Conservation (phyloP, 2,797 vertebrate species). For the Fistularia tabacaria region DNA sequence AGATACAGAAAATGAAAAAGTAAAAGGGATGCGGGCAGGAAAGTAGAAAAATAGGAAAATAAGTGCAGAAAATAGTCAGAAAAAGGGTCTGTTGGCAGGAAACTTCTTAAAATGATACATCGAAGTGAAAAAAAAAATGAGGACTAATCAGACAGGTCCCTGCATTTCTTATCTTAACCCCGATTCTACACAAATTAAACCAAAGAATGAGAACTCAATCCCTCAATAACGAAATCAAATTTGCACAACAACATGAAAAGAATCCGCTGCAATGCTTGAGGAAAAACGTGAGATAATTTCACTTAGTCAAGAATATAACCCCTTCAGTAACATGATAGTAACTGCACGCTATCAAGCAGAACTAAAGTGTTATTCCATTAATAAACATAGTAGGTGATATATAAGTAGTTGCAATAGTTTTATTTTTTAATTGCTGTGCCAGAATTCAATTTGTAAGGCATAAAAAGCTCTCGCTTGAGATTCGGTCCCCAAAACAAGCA, state of each 20-base stretch:
- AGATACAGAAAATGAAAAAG: conserved; percentile 36
- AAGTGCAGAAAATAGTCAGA: conserved; percentile 10
- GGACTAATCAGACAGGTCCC: conserved; percentile 1
- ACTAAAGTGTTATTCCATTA: no score
- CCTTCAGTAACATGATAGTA: neutral
- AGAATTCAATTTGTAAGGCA: no score
- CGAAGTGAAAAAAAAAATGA: neutral
- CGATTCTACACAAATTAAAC: no score
- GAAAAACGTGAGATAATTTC: conserved; percentile 15
- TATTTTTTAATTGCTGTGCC: no score
- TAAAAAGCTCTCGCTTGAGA: no score
- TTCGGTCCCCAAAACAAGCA: no score
- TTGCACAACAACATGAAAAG: no score
- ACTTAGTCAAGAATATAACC: conserved; percentile 12
- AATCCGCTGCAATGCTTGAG: neutral
- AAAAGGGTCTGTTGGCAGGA: neutral
- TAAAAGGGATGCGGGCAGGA: conserved; percentile 4
- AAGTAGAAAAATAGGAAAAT: conserved; percentile 29
- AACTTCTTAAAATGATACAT: neutral
- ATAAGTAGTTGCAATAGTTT: no score
- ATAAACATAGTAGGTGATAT: no score
- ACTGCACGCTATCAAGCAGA: no score
- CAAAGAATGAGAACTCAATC: neutral
- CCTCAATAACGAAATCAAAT: no score
- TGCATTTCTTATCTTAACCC: conserved; percentile 6